A percentile compares a stretch with the other conserved stretches of the same genome.
Evolutionary conservation across 2,888 invertebrate species (phyloP).

Genomic region (Drosophila neonasuta): DNA sequence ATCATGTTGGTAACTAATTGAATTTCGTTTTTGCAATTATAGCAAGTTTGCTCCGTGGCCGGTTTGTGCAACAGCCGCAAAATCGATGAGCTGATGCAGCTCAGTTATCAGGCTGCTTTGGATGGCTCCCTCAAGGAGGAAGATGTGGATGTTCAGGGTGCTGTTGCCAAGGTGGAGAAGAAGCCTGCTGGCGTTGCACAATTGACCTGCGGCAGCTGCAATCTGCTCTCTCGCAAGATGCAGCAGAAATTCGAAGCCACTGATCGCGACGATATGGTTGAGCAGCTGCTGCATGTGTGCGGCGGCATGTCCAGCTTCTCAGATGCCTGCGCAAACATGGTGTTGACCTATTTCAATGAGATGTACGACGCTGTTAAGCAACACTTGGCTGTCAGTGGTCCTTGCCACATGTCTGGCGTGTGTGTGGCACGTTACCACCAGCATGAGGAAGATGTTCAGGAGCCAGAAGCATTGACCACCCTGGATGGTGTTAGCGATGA

Average conservation of each 20-base stretch:
- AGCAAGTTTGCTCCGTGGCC: conserved; percentile 92
- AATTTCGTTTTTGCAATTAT: conserved; percentile 14
- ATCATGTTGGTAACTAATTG: not conserved
- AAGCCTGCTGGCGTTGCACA: conserved; percentile 21
- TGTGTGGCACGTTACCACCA: conserved; percentile 87
- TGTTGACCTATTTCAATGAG: conserved; percentile 88
- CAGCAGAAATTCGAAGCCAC: conserved; percentile 77
- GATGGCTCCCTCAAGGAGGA: conserved; percentile 63
- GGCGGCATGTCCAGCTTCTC: conserved; percentile 88
- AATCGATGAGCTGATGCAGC: conserved; percentile 86
- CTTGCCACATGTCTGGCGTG: conserved; percentile 90
- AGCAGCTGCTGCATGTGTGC: conserved; percentile 84
- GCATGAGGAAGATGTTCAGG: conserved; percentile 83
- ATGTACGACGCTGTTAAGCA: conserved; percentile 86
- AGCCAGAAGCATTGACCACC: conserved; percentile 83
- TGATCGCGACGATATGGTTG: conserved; percentile 80
- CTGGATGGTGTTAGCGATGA: conserved; percentile 83
- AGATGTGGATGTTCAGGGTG: conserved; percentile 26
- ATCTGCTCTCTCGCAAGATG: conserved; percentile 74
- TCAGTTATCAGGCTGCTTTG: conserved; percentile 54
- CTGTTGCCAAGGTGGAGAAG: not conserved
- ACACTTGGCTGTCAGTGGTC: conserved; percentile 85
- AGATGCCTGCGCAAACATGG: conserved; percentile 90
- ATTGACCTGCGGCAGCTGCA: conserved; percentile 79
- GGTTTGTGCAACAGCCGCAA: conserved; percentile 91